Percentiles rank a stretch among this genome's conserved stretches.
Conservation (phyloP, 2,113 vertebrate species). For the Noctilio leporinus region DNA sequence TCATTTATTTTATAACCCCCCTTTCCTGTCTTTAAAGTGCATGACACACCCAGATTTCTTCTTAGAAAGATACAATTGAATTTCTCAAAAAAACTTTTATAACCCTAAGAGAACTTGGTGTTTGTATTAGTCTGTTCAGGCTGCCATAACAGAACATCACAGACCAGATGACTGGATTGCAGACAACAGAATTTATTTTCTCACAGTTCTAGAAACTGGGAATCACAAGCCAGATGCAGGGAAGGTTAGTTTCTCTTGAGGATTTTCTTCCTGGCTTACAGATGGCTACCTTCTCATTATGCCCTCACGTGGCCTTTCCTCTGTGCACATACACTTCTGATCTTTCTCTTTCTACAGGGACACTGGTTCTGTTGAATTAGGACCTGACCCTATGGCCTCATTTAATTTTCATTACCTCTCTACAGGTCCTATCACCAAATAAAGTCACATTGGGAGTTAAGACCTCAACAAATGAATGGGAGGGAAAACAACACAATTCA, state of each 20-base stretch:
- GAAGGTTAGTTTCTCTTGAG: background rate
- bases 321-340: background rate
- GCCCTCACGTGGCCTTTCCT: background rate
- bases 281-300: background rate
- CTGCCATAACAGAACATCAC: background rate
- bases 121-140: background rate
- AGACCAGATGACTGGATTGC: background rate
- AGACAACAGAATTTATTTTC: background rate
- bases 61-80: background rate
- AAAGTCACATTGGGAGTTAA: background rate
- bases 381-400: background rate
- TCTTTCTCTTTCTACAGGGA: background rate
- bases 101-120: slow-evolving; percentile 6
- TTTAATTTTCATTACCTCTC: background rate
- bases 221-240: background rate
- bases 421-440: background rate
- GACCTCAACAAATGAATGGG: background rate
- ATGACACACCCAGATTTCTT: background rate
- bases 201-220: background rate
- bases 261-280: background rate
- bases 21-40: background rate
- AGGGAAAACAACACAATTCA: background rate
- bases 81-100: background rate
- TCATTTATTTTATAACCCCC: background rate
- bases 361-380: background rate